phyloP scores from a whole-genome alignment of 35 echinoderm and acorn worm species.

The Strongylocentrotus purpuratus region DNA sequence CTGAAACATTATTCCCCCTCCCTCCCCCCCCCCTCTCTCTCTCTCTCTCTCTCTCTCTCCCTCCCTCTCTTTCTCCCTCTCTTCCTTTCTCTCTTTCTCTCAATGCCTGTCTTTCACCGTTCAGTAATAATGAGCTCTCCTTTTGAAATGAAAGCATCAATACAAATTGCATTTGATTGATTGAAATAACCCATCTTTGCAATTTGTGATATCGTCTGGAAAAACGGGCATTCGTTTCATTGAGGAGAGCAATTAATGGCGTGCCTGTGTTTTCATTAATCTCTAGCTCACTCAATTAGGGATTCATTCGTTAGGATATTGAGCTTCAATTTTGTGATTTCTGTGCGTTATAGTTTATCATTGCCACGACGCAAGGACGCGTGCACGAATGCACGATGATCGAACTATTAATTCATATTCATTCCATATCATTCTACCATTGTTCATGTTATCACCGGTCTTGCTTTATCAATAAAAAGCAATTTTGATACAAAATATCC shows the following conservation, averaged over 20 bases:
- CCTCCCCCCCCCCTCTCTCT: too few relatives aligned
- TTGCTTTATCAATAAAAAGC: too few relatives aligned
- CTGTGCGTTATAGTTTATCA: neutral
- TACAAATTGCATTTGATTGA: conserved; percentile 37
- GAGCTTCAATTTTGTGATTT: neutral
- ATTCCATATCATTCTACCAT: neutral
- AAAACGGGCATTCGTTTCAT: conserved; percentile 14
- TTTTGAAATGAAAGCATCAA: neutral
- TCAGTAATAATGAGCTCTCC: neutral
- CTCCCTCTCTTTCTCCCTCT: neutral
- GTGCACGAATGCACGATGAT: neutral
- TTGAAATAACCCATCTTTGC: conserved; percentile 35
- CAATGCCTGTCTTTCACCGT: neutral
- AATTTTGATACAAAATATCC: too few relatives aligned
- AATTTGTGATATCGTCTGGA: conserved; percentile 30
- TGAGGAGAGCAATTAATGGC: conserved; percentile 19
- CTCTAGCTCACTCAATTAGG: neutral
- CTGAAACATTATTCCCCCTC: neutral
- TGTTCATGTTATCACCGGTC: too few relatives aligned
- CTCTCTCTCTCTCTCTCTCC: neutral
- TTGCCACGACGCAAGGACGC: neutral
- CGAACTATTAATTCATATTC: neutral
- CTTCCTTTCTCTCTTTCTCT: neutral
- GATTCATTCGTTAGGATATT: neutral
- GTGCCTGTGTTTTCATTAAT: neutral